phyloP scores from a whole-genome alignment of 35 echinoderm and acorn worm genomes.

The Acanthaster planci region DNA sequence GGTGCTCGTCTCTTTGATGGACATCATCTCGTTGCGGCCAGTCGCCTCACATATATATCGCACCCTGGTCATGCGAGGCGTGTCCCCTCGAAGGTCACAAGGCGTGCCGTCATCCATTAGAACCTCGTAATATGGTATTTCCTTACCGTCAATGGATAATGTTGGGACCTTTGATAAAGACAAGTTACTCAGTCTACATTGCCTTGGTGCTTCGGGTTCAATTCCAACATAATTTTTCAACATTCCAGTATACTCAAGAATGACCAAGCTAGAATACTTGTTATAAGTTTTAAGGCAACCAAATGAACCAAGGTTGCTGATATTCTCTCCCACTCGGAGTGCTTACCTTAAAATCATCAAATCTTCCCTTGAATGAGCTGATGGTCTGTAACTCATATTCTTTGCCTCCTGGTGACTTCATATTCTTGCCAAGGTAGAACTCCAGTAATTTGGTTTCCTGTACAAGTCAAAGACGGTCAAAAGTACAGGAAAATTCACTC shows the following conservation, averaged over 20 bases:
- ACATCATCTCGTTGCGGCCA: slow-evolving; percentile 74
- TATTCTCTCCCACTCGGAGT: too few relatives aligned
- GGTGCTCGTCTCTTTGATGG: slow-evolving; percentile 84
- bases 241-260: neutral
- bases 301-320: too few relatives aligned
- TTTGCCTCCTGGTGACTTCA: slow-evolving; percentile 46
- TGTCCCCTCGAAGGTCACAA: slow-evolving; percentile 73
- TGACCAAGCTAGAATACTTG: neutral
- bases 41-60: slow-evolving; percentile 84
- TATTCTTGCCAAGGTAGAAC: slow-evolving; percentile 67
- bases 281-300: too few relatives aligned
- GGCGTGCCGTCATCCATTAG: slow-evolving; percentile 83
- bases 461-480: neutral
- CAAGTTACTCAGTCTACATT: neutral
- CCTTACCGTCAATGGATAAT: slow-evolving; percentile 72
- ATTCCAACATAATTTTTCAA: too few relatives aligned
- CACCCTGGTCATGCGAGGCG: slow-evolving; percentile 62
- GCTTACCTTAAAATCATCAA: slow-evolving; percentile 66
- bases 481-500: neutral
- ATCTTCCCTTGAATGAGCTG: slow-evolving; percentile 22
- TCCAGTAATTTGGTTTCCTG: slow-evolving; percentile 75
- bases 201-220: too few relatives aligned
- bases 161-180: slow-evolving; percentile 66
- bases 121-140: slow-evolving; percentile 89
- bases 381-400: slow-evolving; percentile 69